phyloP scores from a whole-genome alignment of 92 coral and sea anemone species.

The Actinostola sp. region DNA sequence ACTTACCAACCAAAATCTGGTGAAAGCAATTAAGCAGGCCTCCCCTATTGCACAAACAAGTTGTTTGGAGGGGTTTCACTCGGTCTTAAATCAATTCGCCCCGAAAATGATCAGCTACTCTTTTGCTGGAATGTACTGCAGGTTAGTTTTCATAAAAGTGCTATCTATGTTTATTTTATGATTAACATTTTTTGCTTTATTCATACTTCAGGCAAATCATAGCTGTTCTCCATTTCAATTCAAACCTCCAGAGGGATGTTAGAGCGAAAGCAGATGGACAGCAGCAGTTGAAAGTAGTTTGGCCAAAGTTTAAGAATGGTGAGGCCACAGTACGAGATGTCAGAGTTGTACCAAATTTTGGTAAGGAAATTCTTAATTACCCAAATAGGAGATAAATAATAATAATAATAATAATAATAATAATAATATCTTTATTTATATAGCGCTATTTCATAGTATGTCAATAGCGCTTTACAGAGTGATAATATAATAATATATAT shows the following conservation, averaged over 20 bases:
- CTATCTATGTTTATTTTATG: no score
- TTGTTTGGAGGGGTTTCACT: slow-evolving; percentile 40
- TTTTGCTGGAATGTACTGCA: slow-evolving; percentile 41
- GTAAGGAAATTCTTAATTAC: no score
- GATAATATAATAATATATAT: no score
- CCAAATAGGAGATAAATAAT: no score
- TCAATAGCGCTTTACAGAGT: no score
- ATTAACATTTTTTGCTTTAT: neutral
- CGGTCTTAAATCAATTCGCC: slow-evolving; percentile 25
- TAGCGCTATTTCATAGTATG: no score
- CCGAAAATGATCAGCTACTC: slow-evolving; percentile 42
- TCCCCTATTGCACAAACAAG: slow-evolving; percentile 47
- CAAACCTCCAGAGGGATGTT: slow-evolving; percentile 22
- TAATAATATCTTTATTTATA: no score
- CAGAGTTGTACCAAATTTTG: no score
- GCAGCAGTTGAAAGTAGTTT: slow-evolving; percentile 25
- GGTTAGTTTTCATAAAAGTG: no score
- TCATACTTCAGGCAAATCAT: slow-evolving; percentile 20
- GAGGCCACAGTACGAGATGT: no score
- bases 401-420: no score
- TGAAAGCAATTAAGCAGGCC: slow-evolving; percentile 27
- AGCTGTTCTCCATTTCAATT: slow-evolving; percentile 38
- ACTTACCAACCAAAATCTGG: slow-evolving; percentile 16
- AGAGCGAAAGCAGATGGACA: slow-evolving; percentile 21
- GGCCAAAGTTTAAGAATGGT: no score